These are phyloP conservation scores for Haemorhous mexicanus DNA, from an alignment of 2,113 vertebrate genomes.

Conservation along the genomic window DNA sequence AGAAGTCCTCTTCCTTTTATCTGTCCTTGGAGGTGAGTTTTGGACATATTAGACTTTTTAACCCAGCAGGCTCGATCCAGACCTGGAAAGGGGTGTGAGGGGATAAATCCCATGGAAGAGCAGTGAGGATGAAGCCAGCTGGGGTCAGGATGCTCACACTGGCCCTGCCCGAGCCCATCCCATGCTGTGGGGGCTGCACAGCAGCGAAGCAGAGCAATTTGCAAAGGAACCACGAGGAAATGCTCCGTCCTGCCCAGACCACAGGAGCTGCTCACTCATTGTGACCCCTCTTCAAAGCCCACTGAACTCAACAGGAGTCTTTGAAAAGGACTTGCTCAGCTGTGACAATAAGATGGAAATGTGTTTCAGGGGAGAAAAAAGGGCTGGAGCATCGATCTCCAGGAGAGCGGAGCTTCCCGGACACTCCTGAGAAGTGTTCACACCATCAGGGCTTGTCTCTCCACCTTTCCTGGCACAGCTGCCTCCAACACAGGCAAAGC, in stretches of 20 bases:
- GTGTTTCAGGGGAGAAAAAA: not conserved
- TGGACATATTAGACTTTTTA: not conserved
- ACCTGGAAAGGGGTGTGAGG: not conserved
- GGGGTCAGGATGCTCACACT: not conserved
- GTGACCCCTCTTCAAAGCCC: slow-evolving; percentile 38
- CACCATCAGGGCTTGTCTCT: not conserved
- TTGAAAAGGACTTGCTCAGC: not conserved
- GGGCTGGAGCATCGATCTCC: not conserved
- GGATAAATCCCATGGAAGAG: not conserved
- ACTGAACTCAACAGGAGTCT: not conserved
- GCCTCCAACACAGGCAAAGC: not conserved
- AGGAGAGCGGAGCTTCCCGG: not conserved
- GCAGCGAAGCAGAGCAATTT: not conserved
- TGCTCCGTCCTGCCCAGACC: not conserved
- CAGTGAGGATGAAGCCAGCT: not conserved
- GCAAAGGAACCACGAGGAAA: not conserved
- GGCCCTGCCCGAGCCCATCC: rapidly evolving
- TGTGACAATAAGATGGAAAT: not conserved
- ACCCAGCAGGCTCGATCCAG: not conserved
- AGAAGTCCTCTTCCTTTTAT: slow-evolving; percentile 71
- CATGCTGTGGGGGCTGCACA: rapidly evolving
- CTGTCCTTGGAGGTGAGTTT: slow-evolving; percentile 89
- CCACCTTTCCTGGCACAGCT: not conserved
- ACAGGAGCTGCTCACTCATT: slow-evolving; percentile 14
- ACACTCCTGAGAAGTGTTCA: not conserved